phyloP scores from a whole-genome alignment of 2,113 vertebrate species.

The Mesocricetus auratus region DNA sequence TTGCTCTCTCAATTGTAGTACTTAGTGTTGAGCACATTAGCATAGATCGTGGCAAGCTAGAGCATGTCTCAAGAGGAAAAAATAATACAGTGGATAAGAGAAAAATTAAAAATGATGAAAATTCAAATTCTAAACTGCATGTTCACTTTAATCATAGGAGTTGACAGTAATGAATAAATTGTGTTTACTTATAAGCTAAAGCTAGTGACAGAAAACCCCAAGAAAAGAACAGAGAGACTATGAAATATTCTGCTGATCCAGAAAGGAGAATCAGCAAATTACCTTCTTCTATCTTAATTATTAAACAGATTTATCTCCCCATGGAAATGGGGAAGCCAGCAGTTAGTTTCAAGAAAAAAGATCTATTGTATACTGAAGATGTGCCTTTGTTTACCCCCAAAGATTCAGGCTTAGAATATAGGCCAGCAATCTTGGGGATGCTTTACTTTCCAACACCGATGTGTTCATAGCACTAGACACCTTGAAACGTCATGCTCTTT shows the following conservation, averaged over 20 bases:
- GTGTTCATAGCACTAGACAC: slow-evolving; percentile 7
- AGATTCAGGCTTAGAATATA: slow-evolving; percentile 39
- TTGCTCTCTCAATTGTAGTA: background rate
- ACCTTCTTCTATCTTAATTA: background rate
- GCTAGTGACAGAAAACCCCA: background rate
- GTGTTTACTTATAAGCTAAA: slow-evolving; percentile 58
- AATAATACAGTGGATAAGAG: background rate
- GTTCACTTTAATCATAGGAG: slow-evolving; percentile 37
- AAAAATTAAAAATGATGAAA: slow-evolving; percentile 16
- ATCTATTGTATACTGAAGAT: background rate
- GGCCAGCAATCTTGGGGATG: background rate
- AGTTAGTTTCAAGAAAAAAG: slow-evolving; percentile 23
- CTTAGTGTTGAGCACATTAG: background rate
- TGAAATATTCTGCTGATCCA: slow-evolving; percentile 21
- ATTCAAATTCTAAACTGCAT: slow-evolving; percentile 32
- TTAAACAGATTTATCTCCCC: background rate
- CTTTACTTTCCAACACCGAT: slow-evolving; percentile 69
- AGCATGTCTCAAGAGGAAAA: background rate
- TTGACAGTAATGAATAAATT: background rate
- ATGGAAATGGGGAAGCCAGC: background rate
- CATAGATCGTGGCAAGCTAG: background rate
- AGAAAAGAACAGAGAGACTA: slow-evolving; percentile 9
- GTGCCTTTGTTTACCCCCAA: background rate
- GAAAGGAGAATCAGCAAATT: background rate
- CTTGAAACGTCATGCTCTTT: slow-evolving; percentile 23